A percentile compares a stretch with the other conserved stretches of the same genome.
phyloP scores from a whole-genome alignment of 1,140 invertebrate genomes.

The Muscidifurax raptorellus region DNA sequence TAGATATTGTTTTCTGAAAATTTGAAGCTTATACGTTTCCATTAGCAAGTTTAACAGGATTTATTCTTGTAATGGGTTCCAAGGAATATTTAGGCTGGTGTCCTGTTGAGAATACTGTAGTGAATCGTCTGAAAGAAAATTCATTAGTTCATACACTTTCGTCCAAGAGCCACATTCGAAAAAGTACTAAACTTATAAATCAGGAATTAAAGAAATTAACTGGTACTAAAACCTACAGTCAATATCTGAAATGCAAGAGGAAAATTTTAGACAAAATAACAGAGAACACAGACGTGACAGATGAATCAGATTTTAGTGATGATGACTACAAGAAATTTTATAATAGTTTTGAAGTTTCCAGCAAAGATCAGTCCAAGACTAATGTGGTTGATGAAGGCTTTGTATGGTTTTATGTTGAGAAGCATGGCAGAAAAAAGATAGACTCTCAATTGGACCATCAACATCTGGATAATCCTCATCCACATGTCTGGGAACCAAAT shows the following conservation, averaged over 20 bases:
- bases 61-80: conserved; percentile 8
- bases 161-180: background rate
- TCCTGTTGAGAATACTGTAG: background rate
- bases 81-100: conserved; percentile 7
- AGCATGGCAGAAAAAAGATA: conserved; percentile 15
- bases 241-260: conserved; percentile 4
- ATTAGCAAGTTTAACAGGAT: background rate
- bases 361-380: background rate
- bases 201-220: background rate
- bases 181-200: conserved; percentile 33
- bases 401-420: conserved; percentile 7
- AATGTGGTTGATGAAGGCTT: conserved; percentile 17
- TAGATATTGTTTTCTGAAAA: background rate
- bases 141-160: conserved; percentile 2
- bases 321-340: conserved; percentile 28
- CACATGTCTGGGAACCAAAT: background rate
- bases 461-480: background rate
- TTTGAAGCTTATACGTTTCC: background rate
- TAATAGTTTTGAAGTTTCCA: background rate
- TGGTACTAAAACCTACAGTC: background rate
- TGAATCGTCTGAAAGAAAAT: conserved; percentile 9
- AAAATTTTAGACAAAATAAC: conserved; percentile 32
- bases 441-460: background rate
- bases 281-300: background rate
- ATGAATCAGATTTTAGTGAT: conserved; percentile 33